Base-by-base conservation (phyloP, 2,113 vertebrate species). In the Bujurquina vittata region DNA sequence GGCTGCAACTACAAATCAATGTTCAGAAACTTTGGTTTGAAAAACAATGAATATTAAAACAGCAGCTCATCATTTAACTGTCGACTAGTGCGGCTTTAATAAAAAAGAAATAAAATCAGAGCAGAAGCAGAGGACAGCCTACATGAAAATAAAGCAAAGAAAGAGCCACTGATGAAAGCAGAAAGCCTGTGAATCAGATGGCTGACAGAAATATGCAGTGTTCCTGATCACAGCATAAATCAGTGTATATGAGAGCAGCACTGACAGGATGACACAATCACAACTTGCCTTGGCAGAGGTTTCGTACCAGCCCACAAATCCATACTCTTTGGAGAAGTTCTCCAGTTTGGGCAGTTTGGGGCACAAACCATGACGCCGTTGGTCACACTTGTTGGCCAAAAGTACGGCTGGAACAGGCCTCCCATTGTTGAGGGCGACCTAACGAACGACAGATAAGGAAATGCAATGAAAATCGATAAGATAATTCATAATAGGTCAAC, bases 361-460 rank as follows among this genome's bases (percentile, higher is more conserved):
- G 75, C 95, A 94, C 61, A 96, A 80, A n/a, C 95, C 95, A 1
- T 92, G 86, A 3, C 55, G 81, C 18, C 88, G 87, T 72, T 96
- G 95, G 93, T 97, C 96, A 69, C 94, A 94, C 83, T 97, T 97
- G 83, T 97, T 97, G 52, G 95, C 96, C 87, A 97, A 67, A 3
- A 97, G 92, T 10, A 97, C 95, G 0, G 89, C 91, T 4, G 96
- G 96, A 62, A 97, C 94, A 0, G 95, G 93, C 31, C 89, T 93
- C 10, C 96, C 96, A 23, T 96, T 95, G 85, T 86, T 79, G 6
- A 96, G 91, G 22, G 94, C 93, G 1, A 96, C 95, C 94, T 95
- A 18, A 54, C 3, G 4, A 37, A 79, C 55, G 56, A 67, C 14
- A 61, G 18, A 46, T 12, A 5, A 54, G 37, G 17, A 26, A 65